These are phyloP conservation scores for Holacanthus passer DNA, from an alignment of 2,113 vertebrate species.

Conservation along the genomic window DNA sequence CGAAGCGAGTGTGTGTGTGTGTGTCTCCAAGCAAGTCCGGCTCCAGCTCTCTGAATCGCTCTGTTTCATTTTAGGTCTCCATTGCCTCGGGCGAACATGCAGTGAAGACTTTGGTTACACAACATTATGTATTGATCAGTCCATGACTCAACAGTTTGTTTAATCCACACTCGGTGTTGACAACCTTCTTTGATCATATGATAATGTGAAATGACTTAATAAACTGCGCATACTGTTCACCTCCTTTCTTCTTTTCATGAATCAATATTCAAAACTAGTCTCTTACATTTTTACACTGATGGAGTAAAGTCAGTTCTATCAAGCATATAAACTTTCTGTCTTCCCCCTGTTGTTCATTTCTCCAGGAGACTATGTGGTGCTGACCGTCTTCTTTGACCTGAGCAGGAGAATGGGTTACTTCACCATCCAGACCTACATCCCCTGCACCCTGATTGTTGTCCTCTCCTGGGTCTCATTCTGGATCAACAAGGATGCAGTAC, in stretches of 20 bases:
- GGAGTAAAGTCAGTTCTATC: background rate
- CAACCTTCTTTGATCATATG: conserved; percentile 9
- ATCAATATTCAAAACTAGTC: background rate
- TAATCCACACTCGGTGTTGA: conserved; percentile 15
- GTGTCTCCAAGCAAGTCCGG: conserved; percentile 33
- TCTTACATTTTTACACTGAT: background rate
- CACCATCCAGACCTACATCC: conserved; percentile 99
- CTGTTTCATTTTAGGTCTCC: conserved; percentile 36
- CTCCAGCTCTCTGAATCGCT: conserved; percentile 50
- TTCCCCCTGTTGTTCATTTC: background rate
- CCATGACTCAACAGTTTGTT: conserved; percentile 39
- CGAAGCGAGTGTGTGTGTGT: conserved; percentile 3
- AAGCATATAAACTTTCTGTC: no score
- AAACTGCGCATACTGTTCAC: background rate
- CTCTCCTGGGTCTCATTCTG: conserved; percentile 99
- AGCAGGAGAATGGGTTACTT: conserved; percentile 99
- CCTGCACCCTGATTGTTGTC: conserved; percentile 98
- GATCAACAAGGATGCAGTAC: conserved; percentile 99
- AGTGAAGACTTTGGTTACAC: conserved; percentile 51
- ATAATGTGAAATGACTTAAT: conserved; percentile 2
- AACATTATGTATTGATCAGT: conserved; percentile 47
- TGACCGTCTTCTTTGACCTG: conserved; percentile 98
- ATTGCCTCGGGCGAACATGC: conserved; percentile 47
- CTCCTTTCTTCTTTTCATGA: background rate
- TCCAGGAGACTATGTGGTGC: conserved; percentile 96